Evolutionary conservation across 2,797 vertebrate genomes (phyloP).

Genomic region (Chlorospingus semifuscus): DNA sequence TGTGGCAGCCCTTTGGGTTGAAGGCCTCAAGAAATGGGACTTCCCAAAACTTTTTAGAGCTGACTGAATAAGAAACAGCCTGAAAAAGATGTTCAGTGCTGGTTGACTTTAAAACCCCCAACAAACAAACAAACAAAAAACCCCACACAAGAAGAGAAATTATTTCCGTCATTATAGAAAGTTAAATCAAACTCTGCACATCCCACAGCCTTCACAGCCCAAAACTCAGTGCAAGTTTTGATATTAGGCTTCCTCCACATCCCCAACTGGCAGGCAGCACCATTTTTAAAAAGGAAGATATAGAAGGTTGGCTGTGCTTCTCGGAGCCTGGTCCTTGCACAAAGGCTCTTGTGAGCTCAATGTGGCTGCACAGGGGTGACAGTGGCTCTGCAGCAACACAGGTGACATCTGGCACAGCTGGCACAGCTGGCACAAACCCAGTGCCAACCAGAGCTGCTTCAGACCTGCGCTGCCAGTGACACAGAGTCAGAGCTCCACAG

Average conservation of each 20-base stretch:
- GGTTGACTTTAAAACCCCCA: not conserved
- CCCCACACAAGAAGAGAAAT: accelerated
- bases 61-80: not conserved
- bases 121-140: not conserved
- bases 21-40: not conserved
- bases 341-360: not conserved
- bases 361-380: not conserved
- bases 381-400: not conserved
- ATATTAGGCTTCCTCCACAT: not conserved
- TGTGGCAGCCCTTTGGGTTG: not conserved
- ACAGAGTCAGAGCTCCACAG: not conserved
- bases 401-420: not conserved
- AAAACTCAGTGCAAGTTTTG: not conserved
- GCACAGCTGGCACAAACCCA: not conserved
- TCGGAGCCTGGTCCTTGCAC: not conserved
- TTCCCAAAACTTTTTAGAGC: not conserved
- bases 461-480: not conserved
- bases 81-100: not conserved
- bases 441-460: not conserved
- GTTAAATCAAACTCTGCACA: not conserved
- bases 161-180: not conserved
- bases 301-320: not conserved
- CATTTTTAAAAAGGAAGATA: not conserved
- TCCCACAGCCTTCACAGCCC: not conserved
- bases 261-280: not conserved